Percentiles rank a stretch among this genome's conserved stretches.
Evolutionary conservation across 2,113 vertebrate species (phyloP).

Genomic region (Noctilio leporinus): DNA sequence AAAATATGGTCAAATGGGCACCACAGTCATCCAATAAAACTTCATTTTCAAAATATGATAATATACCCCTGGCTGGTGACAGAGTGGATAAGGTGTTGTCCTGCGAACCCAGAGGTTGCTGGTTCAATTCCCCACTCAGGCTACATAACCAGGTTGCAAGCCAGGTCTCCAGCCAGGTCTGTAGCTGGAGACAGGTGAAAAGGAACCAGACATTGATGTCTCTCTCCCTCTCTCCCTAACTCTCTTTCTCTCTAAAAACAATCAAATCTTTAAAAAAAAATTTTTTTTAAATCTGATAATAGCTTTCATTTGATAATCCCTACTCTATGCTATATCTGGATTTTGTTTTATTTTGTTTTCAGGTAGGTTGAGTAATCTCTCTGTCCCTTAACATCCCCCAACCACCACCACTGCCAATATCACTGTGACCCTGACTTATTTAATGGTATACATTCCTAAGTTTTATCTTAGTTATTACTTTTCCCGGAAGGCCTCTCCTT

Average conservation of each 20-base stretch:
- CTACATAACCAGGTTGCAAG: no score
- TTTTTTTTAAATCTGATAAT: neutral
- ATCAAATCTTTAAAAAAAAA: no score
- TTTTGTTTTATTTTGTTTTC: neutral
- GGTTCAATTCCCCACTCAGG: no score
- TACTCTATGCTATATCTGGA: neutral
- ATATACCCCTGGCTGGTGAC: no score
- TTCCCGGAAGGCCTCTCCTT: neutral
- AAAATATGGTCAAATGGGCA: neutral
- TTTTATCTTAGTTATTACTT: neutral
- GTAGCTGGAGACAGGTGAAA: no score
- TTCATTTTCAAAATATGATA: neutral
- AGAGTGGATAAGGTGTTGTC: no score
- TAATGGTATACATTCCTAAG: neutral
- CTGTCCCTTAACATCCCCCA: neutral
- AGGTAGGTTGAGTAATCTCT: neutral
- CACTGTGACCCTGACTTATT: neutral
- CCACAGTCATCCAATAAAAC: neutral
- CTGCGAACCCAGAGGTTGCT: no score
- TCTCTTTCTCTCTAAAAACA: no score
- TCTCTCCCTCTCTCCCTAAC: no score
- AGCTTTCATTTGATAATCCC: neutral
- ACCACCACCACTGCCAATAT: neutral
- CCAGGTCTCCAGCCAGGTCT: no score
- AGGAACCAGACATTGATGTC: no score